phyloP scores from a whole-genome alignment of 2,797 vertebrate genomes.

The Esox lucius region DNA sequence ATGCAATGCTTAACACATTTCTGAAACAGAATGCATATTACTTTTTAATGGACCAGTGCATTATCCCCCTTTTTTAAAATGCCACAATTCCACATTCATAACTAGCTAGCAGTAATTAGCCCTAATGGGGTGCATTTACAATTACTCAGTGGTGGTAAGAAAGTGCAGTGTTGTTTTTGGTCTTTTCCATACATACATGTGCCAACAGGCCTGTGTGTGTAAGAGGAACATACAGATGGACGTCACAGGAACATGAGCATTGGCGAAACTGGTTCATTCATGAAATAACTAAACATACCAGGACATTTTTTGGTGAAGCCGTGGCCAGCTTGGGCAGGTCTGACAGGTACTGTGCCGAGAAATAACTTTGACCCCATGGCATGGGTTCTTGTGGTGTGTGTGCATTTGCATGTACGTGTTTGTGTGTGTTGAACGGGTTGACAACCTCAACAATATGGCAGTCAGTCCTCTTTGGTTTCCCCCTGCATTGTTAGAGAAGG shows the following conservation, averaged over 20 bases:
- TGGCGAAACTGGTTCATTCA: not conserved
- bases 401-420: not conserved
- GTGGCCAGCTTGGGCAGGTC: not conserved
- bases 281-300: not conserved
- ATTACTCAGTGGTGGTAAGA: too few relatives aligned
- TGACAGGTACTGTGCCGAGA: not conserved
- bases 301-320: too few relatives aligned
- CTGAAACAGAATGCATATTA: not conserved
- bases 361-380: not conserved
- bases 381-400: not conserved
- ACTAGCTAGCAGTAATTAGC: not conserved
- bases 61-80: not conserved
- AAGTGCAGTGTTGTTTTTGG: too few relatives aligned
- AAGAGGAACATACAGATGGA: too few relatives aligned
- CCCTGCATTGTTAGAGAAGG: slow-evolving; percentile 19
- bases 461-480: not conserved
- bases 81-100: not conserved
- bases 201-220: too few relatives aligned
- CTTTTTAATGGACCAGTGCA: not conserved
- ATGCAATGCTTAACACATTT: not conserved
- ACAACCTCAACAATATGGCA: not conserved
- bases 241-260: too few relatives aligned
- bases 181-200: too few relatives aligned
- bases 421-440: not conserved
- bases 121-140: not conserved